Conservation (phyloP, 2,888 invertebrate species). For the Nematopogon swammerdamellus region DNA sequence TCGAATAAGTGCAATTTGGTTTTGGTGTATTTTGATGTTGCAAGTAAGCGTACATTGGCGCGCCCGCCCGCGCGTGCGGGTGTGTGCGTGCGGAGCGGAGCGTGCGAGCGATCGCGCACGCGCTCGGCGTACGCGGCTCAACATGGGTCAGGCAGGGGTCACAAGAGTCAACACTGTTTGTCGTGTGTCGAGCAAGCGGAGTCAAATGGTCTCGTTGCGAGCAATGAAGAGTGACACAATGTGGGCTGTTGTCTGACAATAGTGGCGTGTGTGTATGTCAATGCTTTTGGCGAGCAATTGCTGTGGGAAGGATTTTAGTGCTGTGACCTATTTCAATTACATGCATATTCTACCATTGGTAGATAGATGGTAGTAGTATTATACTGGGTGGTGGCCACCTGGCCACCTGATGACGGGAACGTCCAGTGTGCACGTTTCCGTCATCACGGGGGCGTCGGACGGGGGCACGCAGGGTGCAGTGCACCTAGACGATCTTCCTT, state of each 20-base stretch:
- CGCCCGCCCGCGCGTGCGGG: no score
- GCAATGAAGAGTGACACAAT: not conserved
- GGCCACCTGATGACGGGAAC: no score
- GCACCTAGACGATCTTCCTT: no score
- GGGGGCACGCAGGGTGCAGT: no score
- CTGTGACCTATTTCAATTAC: no score
- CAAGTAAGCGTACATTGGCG: no score
- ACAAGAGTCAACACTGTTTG: not conserved
- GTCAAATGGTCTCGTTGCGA: not conserved
- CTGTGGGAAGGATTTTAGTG: not conserved
- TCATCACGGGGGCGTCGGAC: no score
- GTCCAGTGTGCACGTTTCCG: no score
- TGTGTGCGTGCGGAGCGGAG: not conserved
- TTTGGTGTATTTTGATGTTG: not conserved
- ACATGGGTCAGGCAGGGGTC: not conserved
- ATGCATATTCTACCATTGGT: no score
- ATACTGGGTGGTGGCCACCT: no score
- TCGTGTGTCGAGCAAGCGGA: not conserved
- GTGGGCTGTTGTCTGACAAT: not conserved
- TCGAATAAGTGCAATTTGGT: not conserved
- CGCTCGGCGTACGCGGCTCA: not conserved
- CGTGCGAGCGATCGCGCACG: not conserved
- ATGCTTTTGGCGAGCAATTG: not conserved
- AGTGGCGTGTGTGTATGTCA: not conserved
- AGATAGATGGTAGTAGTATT: no score